Evolutionary conservation across 2,113 vertebrate species (phyloP), one percentile per base, ranked within the genome.

Genomic region (Triplophysa dalaica): DNA sequence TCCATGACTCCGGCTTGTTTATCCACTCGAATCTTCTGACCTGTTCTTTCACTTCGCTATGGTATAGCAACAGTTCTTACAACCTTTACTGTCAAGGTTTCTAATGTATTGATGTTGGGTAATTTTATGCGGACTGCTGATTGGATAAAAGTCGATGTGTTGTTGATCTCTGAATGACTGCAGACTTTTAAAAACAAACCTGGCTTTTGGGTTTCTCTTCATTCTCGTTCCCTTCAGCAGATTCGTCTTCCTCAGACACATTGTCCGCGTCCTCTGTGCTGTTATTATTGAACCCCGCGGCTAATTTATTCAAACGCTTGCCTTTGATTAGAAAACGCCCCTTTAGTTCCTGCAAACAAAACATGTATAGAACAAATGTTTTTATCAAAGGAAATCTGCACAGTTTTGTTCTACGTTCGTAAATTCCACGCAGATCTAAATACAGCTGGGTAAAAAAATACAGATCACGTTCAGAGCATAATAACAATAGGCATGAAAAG

Each of bases 221-320:
- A 3, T 91, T 88, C 65, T 75, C 95, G 90, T 88, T 96, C 88
- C 17, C 1, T 41, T 99, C 97, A 0, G 94, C 95, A 0, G 96
- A 95, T 86, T 99, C 97, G 0, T 99, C 97, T 86, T 98, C 97
- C 26, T 99, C 97, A 1, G 96, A 98, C 75, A 99, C 96, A 0
- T 92, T 93, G 3, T 90, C 94, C 2, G 91, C 93, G 22, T 98
- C 96, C 0, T 89, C 3, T 7, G 58, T 75, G 83, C 66, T 90
- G 87, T 88, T 89, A 73, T 86, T 89, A 8, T 83, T 90, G 70
- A 88, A 89, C 38, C 67, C 81, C 5, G 93, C 91, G 21, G 94
- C 90, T 60, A 96, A 90, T 29, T 94, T 95, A 84, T 96, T 95
- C 9, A 96, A 85, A 24, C 97, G 94, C 80, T 99, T 99, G 7